Evolutionary conservation across 1,140 invertebrate species (phyloP).

Genomic region (Anastrepha obliqua): DNA sequence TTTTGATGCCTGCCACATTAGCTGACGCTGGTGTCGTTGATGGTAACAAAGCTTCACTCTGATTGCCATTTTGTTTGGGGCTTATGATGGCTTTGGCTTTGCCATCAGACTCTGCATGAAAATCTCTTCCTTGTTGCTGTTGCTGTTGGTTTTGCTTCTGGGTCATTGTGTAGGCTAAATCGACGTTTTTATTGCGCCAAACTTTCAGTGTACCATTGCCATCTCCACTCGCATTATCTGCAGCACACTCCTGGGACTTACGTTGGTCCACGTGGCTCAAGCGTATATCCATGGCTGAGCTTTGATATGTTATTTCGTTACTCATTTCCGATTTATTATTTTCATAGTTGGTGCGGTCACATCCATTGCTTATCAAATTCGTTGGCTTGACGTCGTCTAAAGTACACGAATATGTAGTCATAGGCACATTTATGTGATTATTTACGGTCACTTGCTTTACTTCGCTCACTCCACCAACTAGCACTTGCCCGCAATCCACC

Average conservation of each 20-base stretch:
- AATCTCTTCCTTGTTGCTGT: neutral
- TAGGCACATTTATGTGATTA: conserved; percentile 55
- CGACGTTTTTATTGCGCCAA: conserved; percentile 74
- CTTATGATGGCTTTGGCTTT: conserved; percentile 18
- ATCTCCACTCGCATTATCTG: neutral
- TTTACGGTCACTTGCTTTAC: conserved; percentile 52
- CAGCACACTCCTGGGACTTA: neutral
- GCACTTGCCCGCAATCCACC: neutral
- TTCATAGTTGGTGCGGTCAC: neutral
- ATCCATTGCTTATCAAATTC: neutral
- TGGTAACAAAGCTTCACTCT: neutral
- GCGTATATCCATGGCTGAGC: conserved; percentile 61
- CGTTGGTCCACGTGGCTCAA: conserved; percentile 45
- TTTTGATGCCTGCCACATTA: neutral
- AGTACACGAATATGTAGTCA: neutral
- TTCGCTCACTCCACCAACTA: neutral
- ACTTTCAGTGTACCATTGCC: conserved; percentile 63
- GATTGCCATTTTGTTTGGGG: neutral
- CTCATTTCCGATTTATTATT: conserved; percentile 13
- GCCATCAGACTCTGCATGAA: neutral
- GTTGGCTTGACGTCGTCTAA: neutral
- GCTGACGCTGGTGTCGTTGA: neutral
- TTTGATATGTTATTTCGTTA: conserved; percentile 61
- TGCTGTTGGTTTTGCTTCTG: conserved; percentile 58
- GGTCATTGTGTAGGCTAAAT: conserved; percentile 72